Conservation (phyloP, 2,888 invertebrate species). For the Agrochola macilenta region DNA sequence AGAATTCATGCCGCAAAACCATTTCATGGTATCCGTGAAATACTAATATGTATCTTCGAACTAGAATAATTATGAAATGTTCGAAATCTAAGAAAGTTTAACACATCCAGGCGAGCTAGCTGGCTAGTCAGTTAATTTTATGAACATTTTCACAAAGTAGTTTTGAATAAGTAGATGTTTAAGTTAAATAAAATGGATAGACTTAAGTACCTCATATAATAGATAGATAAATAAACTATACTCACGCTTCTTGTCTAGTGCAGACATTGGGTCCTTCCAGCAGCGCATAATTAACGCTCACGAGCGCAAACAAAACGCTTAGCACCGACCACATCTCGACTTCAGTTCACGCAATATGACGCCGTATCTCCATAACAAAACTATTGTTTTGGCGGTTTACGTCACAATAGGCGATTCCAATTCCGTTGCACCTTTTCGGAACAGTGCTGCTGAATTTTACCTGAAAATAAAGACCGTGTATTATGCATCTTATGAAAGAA, state of each 20-base stretch:
- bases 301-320: conserved; percentile 74
- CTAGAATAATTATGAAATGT: not conserved
- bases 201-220: not conserved
- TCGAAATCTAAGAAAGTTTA: not conserved
- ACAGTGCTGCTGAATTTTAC: conserved; percentile 39
- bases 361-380: conserved; percentile 84
- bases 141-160: not conserved
- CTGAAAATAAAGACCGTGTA: conserved; percentile 50
- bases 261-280: conserved; percentile 95
- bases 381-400: conserved; percentile 78
- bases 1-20: conserved; percentile 12
- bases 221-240: conserved; percentile 46
- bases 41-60: conserved; percentile 5
- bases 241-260: conserved; percentile 91
- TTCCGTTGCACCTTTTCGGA: conserved; percentile 57
- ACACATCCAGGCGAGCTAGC: not conserved
- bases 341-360: conserved; percentile 74
- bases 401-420: conserved; percentile 75
- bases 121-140: no score
- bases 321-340: conserved; percentile 81
- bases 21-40: conserved; percentile 1
- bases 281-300: conserved; percentile 73
- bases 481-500: not conserved
- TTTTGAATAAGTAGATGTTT: conserved; percentile 2
- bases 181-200: not conserved